Base-by-base conservation (phyloP, 2,888 invertebrate species). In the Diarsia dahlii region DNA sequence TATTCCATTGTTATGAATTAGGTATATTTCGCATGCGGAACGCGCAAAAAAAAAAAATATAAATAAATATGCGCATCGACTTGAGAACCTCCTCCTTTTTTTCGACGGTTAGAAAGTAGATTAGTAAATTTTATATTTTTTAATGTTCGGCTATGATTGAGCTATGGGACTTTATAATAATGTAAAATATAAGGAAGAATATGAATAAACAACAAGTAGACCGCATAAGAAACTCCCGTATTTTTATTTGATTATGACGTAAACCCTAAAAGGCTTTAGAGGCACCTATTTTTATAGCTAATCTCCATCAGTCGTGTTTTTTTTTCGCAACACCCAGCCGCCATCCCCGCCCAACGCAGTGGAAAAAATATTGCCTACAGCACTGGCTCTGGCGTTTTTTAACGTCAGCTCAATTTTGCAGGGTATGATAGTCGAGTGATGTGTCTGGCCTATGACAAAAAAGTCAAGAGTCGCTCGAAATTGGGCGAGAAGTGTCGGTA, bases 321-420 rank as follows among this genome's bases (percentile, higher is more conserved):
- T 67, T 84, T 88, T 86, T 6, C 39, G 39, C 39, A 39, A 8
- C 8, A 39, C 8, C 39, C 39, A 39, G 39, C 39, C 39, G 39
- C 39, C 39, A 39, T 39, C 39, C 39, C 39, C 39, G 8, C 81
- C 72, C 74, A 86, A 83, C 78, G 84, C 87, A 86, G 75, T 73
- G 78, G 84, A 82, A 88, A 91, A 91, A 88, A 90, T 89, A 91
- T 90, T 89, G 88, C 86, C 76, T 69, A 65, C 64, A 68, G 84
- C 74, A 76, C 74, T 78, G 70, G 78, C 69, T 69, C 71, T 68
- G 76, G 66, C 71, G 68, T 89, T 89, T 88, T 88, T 84, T 80
- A 71, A 78, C 84, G 85, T 88, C 89, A 77, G 85, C 77, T 85
- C 87, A 82, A 89, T 90, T 90, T 90, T 88, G 82, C 82, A 81